Base-by-base conservation (phyloP, 1,140 invertebrate genomes). In the Caenorhabditis remanei region DNA sequence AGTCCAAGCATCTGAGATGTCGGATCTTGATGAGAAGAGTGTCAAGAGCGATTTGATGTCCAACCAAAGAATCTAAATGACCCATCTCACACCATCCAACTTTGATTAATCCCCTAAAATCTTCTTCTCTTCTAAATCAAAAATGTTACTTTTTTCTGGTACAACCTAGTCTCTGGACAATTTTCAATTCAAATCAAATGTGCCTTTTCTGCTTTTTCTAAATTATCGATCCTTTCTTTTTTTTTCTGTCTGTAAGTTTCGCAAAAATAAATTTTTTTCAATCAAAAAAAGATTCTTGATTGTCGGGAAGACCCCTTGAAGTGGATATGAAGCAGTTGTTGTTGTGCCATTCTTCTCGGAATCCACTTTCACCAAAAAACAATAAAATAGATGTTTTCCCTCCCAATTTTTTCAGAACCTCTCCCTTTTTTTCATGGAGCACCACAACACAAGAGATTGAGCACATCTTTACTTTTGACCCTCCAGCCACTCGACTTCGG, bases 1-100 rank as follows among this genome's bases (percentile, higher is more conserved):
- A 48, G 91, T 92, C 7, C 91, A 92, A 84, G 91, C 91, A 8
- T 91, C 92, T 8, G 91, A 92, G 65, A 88, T 92, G 58, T 93
- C 92, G 11, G 91, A 92, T 67, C 90, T 92, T 48, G 91, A 92
- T 63, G 91, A 92, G 88, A 92, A 92, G 87, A 88, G 86, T 24
- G 89, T 93, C 88, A 92, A 92, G 88, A 83, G 84, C 87, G 92
- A 93, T 19, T 79, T 92, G 84, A 91, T 91, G 91, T 84, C 84
- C 83, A 90, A 92, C 58, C 91, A 91, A 79, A 90, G 91, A 56
- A 61, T 91, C 53, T 92, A 90, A 91, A 79, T 43, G 14, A 7
- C 40, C 50, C 41, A 19, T 46, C 1, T 19, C 75, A 46, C 7
- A 14, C 43, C 43, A n/a, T n/a, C 40, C 65, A n/a, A n/a, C n/a